phyloP scores from a whole-genome alignment of 2,797 vertebrate species.

The Malacoraja senta region DNA sequence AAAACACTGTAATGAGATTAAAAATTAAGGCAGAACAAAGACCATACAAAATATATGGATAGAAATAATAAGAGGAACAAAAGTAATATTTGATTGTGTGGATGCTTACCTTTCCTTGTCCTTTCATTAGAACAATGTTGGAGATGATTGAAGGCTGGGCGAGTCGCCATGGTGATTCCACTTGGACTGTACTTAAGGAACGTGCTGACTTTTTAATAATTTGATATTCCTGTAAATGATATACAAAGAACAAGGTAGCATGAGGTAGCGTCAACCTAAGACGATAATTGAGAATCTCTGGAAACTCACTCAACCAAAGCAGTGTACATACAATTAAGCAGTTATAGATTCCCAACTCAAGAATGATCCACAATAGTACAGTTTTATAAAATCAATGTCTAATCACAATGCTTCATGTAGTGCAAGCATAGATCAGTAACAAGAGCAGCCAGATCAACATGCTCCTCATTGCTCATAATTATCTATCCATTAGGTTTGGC shows the following conservation, averaged over 20 bases:
- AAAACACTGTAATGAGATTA: no score
- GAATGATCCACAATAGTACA: neutral
- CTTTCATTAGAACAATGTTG: slow-evolving; percentile 94
- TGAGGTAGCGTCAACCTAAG: neutral
- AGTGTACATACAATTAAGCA: neutral
- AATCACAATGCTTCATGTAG: neutral
- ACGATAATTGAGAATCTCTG: neutral
- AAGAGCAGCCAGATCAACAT: neutral
- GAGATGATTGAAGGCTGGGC: slow-evolving; percentile 94
- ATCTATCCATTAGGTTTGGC: neutral
- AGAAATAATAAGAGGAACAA: neutral
- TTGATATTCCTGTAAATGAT: slow-evolving; percentile 74
- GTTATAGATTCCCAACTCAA: neutral
- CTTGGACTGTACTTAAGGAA: slow-evolving; percentile 86
- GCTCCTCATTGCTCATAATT: neutral
- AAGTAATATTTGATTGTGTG: neutral
- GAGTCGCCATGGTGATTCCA: slow-evolving; percentile 92
- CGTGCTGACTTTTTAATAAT: slow-evolving; percentile 88
- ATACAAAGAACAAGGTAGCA: slow-evolving; percentile 29
- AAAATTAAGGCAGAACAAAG: no score
- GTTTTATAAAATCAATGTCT: neutral
- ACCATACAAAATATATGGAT: no score
- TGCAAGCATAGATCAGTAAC: neutral
- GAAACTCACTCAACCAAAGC: neutral
- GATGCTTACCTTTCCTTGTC: slow-evolving; percentile 86